Conservation (phyloP, 2,797 vertebrate species). For the Sebastes hubbsi region DNA sequence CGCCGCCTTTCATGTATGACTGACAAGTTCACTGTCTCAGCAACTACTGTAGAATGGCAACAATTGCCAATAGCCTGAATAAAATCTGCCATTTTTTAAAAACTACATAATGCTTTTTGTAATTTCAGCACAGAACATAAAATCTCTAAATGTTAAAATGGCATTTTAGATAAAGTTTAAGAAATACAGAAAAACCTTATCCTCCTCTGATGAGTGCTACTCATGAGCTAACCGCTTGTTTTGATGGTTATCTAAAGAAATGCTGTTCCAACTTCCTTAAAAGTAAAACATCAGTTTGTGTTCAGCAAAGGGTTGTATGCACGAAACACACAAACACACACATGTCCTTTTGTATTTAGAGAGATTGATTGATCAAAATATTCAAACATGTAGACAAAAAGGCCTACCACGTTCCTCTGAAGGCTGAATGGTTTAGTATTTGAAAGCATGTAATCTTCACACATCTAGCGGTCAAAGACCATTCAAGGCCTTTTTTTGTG, state of each 20-base stretch:
- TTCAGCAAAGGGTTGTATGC: neutral
- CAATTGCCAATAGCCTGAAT: neutral
- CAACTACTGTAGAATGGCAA: neutral
- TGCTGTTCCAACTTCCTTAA: neutral
- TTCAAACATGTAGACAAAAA: conserved; percentile 17
- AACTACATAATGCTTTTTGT: neutral
- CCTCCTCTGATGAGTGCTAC: neutral
- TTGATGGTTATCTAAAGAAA: neutral
- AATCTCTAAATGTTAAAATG: neutral
- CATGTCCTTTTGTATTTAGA: conserved; percentile 25
- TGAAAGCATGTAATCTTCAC: conserved; percentile 27
- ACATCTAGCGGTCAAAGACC: conserved; percentile 12
- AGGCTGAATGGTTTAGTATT: conserved; percentile 4
- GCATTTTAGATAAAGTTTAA: neutral
- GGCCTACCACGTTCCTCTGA: neutral
- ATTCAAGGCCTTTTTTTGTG: neutral
- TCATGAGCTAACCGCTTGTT: neutral
- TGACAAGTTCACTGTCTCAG: conserved; percentile 16
- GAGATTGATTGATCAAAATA: conserved; percentile 18
- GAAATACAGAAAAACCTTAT: neutral
- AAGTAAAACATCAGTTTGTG: neutral
- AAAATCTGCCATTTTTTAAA: neutral
- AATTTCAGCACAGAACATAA: neutral
- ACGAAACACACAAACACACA: neutral
- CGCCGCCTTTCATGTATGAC: neutral